phyloP scores from a whole-genome alignment of 2,888 invertebrate species.

The Dicyrtoma fusca region DNA sequence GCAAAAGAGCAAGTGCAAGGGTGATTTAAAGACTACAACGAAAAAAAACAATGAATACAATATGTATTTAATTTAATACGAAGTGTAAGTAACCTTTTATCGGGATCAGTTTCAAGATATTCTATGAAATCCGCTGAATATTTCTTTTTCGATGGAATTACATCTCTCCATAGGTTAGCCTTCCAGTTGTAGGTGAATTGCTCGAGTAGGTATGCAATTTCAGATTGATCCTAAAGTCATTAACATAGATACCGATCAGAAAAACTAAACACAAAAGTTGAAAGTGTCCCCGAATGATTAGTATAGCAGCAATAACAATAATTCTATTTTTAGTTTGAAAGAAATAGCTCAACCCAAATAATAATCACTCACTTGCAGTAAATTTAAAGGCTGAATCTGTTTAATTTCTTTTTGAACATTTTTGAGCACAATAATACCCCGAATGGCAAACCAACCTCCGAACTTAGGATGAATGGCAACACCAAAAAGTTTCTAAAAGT shows the following conservation, averaged over 20 bases:
- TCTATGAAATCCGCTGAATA: slow-evolving; percentile 50
- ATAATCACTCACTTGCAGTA: slow-evolving; percentile 38
- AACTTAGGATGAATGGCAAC: slow-evolving; percentile 62
- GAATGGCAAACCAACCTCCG: slow-evolving; percentile 64
- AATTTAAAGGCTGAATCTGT: slow-evolving; percentile 27
- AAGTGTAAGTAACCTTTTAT: no score
- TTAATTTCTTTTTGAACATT: slow-evolving; percentile 46
- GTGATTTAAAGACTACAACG: not conserved
- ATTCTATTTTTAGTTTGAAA: not conserved
- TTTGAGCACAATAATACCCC: slow-evolving; percentile 61
- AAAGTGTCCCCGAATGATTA: not conserved
- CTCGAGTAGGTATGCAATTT: slow-evolving; percentile 41
- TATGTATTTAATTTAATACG: slow-evolving; percentile 37
- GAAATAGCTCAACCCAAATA: not conserved
- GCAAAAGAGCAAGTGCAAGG: not conserved
- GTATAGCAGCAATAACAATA: not conserved
- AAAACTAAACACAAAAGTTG: not conserved
- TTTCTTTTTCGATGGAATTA: slow-evolving; percentile 38
- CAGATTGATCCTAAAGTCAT: slow-evolving; percentile 45
- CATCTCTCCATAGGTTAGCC: slow-evolving; percentile 48
- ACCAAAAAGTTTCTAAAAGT: slow-evolving; percentile 59
- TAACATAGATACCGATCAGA: no score
- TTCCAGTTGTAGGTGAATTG: slow-evolving; percentile 53
- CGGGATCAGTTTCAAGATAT: slow-evolving; percentile 44
- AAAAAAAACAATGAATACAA: not conserved